Conservation (phyloP, 2,797 vertebrate genomes). For the Anas bahamensis region DNA sequence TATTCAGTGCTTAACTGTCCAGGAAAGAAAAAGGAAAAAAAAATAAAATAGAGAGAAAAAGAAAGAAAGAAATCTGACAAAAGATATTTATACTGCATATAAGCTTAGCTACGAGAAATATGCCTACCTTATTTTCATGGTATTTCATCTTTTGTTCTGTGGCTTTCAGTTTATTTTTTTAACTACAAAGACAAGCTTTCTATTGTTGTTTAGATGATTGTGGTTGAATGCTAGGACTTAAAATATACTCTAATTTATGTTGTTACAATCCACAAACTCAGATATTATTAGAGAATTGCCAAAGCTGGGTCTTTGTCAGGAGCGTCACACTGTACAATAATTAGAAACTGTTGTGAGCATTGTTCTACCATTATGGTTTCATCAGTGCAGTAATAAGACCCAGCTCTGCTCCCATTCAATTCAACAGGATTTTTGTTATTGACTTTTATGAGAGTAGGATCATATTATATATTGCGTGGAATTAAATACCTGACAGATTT, state of each 20-base stretch:
- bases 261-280: slow-evolving; percentile 8
- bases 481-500: not conserved
- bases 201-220: slow-evolving; percentile 8
- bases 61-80: not conserved
- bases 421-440: not conserved
- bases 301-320: not conserved
- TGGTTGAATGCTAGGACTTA: not conserved
- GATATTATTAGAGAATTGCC: not conserved
- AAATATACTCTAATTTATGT: slow-evolving; percentile 11
- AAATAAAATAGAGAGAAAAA: not conserved
- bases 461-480: not conserved
- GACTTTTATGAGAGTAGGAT: not conserved
- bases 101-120: slow-evolving; percentile 15
- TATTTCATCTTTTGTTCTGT: slow-evolving; percentile 9
- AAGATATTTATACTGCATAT: not conserved
- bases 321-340: not conserved
- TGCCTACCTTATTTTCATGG: slow-evolving; percentile 4
- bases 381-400: not conserved
- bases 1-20: not conserved
- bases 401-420: not conserved
- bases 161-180: slow-evolving; percentile 30
- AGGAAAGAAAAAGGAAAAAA: not conserved
- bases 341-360: not conserved
- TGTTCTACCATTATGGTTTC: not conserved
- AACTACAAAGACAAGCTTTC: slow-evolving; percentile 1